phyloP scores from a whole-genome alignment of 2,888 invertebrate genomes.

The Syrista parreyssii region DNA sequence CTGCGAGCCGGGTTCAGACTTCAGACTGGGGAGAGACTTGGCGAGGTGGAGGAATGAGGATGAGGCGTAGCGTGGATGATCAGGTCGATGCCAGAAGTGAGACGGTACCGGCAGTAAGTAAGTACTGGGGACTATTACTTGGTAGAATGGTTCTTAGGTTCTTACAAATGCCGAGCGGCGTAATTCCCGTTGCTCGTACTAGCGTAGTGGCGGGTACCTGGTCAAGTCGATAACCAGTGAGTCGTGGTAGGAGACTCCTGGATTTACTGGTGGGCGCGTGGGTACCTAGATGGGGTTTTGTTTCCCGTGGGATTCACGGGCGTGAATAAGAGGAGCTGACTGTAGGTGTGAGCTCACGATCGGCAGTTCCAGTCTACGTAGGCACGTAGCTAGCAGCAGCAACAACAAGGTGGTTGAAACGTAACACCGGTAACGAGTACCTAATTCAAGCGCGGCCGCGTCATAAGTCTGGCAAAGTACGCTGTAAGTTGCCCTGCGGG shows the following conservation, averaged over 20 bases:
- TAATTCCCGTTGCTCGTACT: background rate
- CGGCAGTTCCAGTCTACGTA: background rate
- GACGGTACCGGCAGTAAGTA: background rate
- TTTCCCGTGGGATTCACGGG: background rate
- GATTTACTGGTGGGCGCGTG: constrained; percentile 1
- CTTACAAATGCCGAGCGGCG: background rate
- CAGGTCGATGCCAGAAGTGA: background rate
- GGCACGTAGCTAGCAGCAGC: too few relatives aligned
- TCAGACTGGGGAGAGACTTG: background rate
- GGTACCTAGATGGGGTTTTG: background rate
- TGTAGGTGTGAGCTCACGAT: background rate
- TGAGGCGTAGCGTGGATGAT: background rate
- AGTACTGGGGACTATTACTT: background rate
- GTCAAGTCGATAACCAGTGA: background rate
- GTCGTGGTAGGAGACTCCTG: background rate
- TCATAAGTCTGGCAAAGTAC: constrained; percentile 60
- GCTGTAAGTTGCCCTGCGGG: constrained; percentile 55
- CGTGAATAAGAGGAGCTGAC: background rate
- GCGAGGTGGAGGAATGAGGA: background rate
- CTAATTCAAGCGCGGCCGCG: constrained; percentile 56
- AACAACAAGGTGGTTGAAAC: constrained; percentile 42
- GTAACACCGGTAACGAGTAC: constrained; percentile 61
- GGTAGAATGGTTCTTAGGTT: background rate
- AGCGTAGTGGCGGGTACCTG: background rate
- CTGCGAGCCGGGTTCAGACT: background rate